Percentiles rank a stretch among this genome's conserved stretches.
Evolutionary conservation across 2,797 vertebrate species (phyloP).

Genomic region (Alosa sapidissima): DNA sequence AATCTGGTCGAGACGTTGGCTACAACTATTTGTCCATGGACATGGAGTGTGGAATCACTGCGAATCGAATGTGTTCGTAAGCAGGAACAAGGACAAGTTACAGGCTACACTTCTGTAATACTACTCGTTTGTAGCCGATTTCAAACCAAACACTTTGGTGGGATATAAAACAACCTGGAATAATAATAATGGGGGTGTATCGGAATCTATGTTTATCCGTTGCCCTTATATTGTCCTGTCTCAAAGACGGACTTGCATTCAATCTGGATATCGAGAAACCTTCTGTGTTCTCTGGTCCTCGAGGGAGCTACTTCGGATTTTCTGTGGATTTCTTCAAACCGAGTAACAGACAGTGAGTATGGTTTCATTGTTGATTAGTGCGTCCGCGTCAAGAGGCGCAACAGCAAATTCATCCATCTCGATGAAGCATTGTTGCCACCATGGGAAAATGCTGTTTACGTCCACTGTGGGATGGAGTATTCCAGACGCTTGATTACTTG

Average conservation of each 20-base stretch:
- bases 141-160: neutral
- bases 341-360: slow-evolving; percentile 53
- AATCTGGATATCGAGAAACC: slow-evolving; percentile 58
- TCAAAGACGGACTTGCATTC: slow-evolving; percentile 36
- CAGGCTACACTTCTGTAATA: slow-evolving; percentile 8
- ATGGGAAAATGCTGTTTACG: neutral
- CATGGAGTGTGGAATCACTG: slow-evolving; percentile 45
- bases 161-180: neutral
- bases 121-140: neutral
- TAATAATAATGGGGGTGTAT: slow-evolving; percentile 45
- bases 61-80: slow-evolving; percentile 30
- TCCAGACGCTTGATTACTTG: neutral
- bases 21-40: slow-evolving; percentile 27
- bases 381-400: neutral
- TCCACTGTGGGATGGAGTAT: neutral
- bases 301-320: slow-evolving; percentile 62
- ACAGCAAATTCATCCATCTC: neutral
- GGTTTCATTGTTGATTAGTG: neutral
- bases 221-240: slow-evolving; percentile 31
- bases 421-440: neutral
- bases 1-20: neutral
- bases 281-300: slow-evolving; percentile 56
- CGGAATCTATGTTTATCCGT: slow-evolving; percentile 27
- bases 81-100: slow-evolving; percentile 17
- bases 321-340: slow-evolving; percentile 60